phyloP scores from a whole-genome alignment of 2,113 vertebrate genomes.

The Erinaceus europaeus region DNA sequence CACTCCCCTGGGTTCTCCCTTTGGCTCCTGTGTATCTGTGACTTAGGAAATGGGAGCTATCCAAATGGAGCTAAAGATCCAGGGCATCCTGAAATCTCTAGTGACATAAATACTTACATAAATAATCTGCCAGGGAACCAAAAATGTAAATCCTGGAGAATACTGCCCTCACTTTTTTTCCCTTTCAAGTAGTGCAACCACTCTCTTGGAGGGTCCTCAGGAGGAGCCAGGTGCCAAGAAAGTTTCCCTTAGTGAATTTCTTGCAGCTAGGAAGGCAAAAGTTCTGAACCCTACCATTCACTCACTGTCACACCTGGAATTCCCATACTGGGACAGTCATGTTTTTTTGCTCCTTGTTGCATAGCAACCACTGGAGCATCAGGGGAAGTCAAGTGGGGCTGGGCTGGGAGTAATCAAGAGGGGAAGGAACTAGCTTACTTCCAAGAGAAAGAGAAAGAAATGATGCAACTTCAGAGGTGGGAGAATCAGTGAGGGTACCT shows the following conservation, averaged over 20 bases:
- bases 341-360: slow-evolving; percentile 25
- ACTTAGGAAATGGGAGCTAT: slow-evolving; percentile 11
- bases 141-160: slow-evolving; percentile 30
- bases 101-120: too few species aligned
- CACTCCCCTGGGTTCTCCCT: background rate
- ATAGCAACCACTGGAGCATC: background rate
- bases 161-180: background rate
- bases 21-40: background rate
- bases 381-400: background rate
- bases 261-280: background rate
- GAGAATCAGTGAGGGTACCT: too few species aligned
- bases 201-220: background rate
- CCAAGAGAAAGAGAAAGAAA: background rate
- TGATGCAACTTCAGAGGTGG: background rate
- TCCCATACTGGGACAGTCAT: slow-evolving; percentile 41
- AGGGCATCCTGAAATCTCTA: background rate
- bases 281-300: background rate
- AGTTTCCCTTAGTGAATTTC: slow-evolving; percentile 17
- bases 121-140: slow-evolving; percentile 13
- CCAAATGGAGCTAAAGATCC: background rate
- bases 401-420: background rate
- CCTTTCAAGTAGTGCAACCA: background rate
- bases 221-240: background rate
- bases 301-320: background rate
- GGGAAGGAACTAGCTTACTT: slow-evolving; percentile 25